Conservation (phyloP, 2,797 vertebrate genomes). For the Karalla daura region DNA sequence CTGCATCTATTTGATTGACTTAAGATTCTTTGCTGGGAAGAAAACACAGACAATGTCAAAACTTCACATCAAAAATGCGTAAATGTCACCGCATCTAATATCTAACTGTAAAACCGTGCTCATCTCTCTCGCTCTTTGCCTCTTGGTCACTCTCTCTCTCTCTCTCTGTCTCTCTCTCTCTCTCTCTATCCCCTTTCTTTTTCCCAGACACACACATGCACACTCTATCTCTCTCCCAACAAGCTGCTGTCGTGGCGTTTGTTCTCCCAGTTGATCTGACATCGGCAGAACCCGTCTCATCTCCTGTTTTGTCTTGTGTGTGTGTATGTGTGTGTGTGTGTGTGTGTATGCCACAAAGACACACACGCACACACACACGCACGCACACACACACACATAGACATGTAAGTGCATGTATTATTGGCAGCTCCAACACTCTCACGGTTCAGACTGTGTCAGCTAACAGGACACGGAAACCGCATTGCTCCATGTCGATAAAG, state of each 20-base stretch:
- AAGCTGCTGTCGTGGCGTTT: conserved; percentile 74
- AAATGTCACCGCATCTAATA: conserved; percentile 7
- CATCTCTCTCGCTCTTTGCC: neutral
- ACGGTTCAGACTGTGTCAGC: conserved; percentile 32
- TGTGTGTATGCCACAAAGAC: conserved; percentile 54
- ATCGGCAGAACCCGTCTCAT: conserved; percentile 78
- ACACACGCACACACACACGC: conserved; percentile 44
- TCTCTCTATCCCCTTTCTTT: neutral
- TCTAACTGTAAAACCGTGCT: conserved; percentile 6
- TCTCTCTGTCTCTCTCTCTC: neutral
- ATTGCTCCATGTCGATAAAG: conserved; percentile 7
- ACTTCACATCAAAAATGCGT: neutral
- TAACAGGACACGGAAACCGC: conserved; percentile 20
- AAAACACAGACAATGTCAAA: neutral
- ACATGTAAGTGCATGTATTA: conserved; percentile 54
- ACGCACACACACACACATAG: conserved; percentile 47
- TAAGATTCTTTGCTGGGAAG: neutral
- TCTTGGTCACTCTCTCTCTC: neutral
- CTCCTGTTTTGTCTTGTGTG: conserved; percentile 55
- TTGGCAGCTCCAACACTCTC: conserved; percentile 49
- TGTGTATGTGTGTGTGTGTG: conserved; percentile 44
- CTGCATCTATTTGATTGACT: too few species aligned
- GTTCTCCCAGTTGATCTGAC: conserved; percentile 78
- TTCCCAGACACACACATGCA: conserved; percentile 6
- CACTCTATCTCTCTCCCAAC: conserved; percentile 37